Conservation (phyloP, 35 echinoderm and acorn worm genomes). For the Heliocidaris erythrogramma region DNA sequence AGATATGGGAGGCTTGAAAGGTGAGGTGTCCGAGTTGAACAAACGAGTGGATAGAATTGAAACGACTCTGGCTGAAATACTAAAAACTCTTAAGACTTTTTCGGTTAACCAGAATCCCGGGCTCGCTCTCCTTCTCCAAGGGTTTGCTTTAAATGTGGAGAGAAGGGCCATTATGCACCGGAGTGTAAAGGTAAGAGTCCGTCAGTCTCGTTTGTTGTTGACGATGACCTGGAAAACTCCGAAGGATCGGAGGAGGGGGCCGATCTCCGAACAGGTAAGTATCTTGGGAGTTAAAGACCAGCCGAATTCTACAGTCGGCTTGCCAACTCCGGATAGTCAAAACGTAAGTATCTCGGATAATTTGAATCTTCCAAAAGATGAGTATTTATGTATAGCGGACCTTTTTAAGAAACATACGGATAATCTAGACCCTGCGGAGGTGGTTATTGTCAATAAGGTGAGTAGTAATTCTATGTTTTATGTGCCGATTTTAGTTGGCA, state of each 20-base stretch:
- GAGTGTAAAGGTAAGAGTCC: too few species aligned
- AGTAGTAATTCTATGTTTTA: not conserved
- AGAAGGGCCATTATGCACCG: too few species aligned
- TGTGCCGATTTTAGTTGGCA: not conserved
- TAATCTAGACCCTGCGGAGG: not conserved
- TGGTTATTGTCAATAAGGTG: not conserved
- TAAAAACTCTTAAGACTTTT: too few species aligned
- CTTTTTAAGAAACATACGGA: not conserved
- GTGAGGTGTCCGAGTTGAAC: too few species aligned
- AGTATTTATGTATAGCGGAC: not conserved
- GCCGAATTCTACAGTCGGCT: not conserved
- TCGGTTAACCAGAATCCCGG: too few species aligned
- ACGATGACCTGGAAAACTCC: not conserved
- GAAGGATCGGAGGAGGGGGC: not conserved
- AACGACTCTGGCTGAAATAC: too few species aligned
- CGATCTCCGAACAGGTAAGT: not conserved
- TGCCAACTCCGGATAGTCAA: not conserved
- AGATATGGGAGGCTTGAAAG: too few species aligned
- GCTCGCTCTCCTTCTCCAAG: too few species aligned
- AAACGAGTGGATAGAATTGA: too few species aligned
- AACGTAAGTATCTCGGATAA: too few species aligned
- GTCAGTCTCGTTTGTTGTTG: not conserved
- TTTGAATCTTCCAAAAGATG: too few species aligned
- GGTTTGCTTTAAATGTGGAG: too few species aligned
- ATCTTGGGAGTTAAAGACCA: not conserved